Evolutionary conservation across 2,888 invertebrate genomes (phyloP).

Genomic region (Melieria picta): DNA sequence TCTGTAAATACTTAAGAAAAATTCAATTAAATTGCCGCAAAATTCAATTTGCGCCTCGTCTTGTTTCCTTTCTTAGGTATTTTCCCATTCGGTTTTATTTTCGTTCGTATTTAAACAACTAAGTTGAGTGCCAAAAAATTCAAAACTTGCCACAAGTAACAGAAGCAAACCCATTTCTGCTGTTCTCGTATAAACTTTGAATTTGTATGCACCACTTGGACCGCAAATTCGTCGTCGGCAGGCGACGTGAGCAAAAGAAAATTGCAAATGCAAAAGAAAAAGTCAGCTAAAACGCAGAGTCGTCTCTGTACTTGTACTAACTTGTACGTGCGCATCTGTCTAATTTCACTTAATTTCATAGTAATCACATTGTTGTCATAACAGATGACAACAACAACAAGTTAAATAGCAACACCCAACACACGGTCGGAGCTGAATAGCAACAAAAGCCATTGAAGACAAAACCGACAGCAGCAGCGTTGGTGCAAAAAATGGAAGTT

Average conservation of each 20-base stretch:
- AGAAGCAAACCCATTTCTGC: too few species aligned
- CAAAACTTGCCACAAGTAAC: too few species aligned
- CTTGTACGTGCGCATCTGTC: conserved; percentile 36
- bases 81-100: too few species aligned
- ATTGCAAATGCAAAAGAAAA: not conserved
- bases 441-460: not conserved
- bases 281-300: not conserved
- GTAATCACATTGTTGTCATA: conserved; percentile 45
- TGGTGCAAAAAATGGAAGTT: conserved; percentile 4
- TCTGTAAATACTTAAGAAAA: too few species aligned
- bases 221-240: too few species aligned
- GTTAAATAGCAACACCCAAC: not conserved
- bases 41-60: too few species aligned
- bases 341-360: conserved; percentile 44
- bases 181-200: too few species aligned
- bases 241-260: not conserved
- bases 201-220: too few species aligned
- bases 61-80: too few species aligned
- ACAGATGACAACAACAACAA: conserved; percentile 38
- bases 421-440: not conserved
- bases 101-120: too few species aligned
- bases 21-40: too few species aligned
- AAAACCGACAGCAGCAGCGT: not conserved
- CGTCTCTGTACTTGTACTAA: not conserved
- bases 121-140: too few species aligned